A percentile compares a stretch with the other conserved stretches of the same genome.
phyloP scores from a whole-genome alignment of 2,888 invertebrate species.

The Drosophila mulleri region DNA sequence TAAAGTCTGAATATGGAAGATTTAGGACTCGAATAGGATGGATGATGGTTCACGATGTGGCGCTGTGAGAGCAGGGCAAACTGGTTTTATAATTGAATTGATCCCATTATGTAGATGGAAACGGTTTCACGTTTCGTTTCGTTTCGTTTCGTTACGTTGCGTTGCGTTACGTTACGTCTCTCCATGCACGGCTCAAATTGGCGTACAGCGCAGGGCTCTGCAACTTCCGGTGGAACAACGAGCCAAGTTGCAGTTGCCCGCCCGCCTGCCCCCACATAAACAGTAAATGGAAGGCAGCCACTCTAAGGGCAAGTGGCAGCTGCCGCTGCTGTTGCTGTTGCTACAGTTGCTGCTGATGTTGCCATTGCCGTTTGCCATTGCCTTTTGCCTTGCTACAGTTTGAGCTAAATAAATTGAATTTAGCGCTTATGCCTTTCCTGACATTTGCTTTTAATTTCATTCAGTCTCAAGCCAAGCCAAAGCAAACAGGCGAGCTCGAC shows the following conservation, averaged over 20 bases:
- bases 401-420: conserved; percentile 75
- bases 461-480: conserved; percentile 59
- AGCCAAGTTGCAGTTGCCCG: conserved; percentile 25
- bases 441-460: conserved; percentile 77
- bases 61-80: conserved; percentile 44
- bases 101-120: conserved; percentile 77
- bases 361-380: conserved; percentile 11
- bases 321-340: conserved; percentile 1
- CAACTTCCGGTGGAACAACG: conserved; percentile 57
- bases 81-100: conserved; percentile 78
- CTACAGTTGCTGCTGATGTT: conserved; percentile 8
- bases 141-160: conserved; percentile 19
- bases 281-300: conserved; percentile 62
- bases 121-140: conserved; percentile 69
- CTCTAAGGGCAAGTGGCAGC: conserved; percentile 34
- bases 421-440: conserved; percentile 68
- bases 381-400: conserved; percentile 46
- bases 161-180: conserved; percentile 25
- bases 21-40: conserved; percentile 45
- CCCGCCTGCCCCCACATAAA: conserved; percentile 38
- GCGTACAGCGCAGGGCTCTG: conserved; percentile 54
- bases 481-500: conserved; percentile 18
- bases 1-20: conserved; percentile 50
- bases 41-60: conserved; percentile 32
- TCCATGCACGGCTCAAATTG: conserved; percentile 58